A percentile compares a stretch with the other conserved stretches of the same genome.
Evolutionary conservation across 2,888 invertebrate species (phyloP).

Genomic region (Andrena praecox): DNA sequence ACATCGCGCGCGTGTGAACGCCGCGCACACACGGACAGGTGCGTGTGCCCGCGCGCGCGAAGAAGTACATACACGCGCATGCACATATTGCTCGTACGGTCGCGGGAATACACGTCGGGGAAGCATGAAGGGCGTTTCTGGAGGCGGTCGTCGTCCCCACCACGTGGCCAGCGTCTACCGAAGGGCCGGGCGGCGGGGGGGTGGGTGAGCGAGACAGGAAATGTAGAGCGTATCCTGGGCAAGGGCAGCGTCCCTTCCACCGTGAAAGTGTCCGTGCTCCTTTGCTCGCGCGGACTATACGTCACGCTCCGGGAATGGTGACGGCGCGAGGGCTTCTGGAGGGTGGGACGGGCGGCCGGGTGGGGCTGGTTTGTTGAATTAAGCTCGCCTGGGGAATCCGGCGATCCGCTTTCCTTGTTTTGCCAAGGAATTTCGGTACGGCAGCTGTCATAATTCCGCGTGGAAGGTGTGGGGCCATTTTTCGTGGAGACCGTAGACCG

Average conservation of each 20-base stretch:
- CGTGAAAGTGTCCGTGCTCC: slow-evolving; percentile 57
- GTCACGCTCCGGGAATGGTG: slow-evolving; percentile 7
- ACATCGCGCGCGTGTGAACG: slow-evolving; percentile 21
- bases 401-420: slow-evolving; percentile 34
- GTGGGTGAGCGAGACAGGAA: slow-evolving; percentile 48
- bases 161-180: slow-evolving; percentile 50
- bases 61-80: slow-evolving; percentile 56
- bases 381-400: slow-evolving; percentile 41
- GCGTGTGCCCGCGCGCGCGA: slow-evolving; percentile 7
- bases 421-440: neutral
- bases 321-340: neutral
- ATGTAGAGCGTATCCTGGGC: slow-evolving; percentile 58
- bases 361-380: slow-evolving; percentile 14
- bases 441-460: neutral
- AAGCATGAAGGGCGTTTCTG: slow-evolving; percentile 84
- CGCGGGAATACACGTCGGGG: slow-evolving; percentile 66
- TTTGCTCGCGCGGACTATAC: slow-evolving; percentile 43
- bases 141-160: slow-evolving; percentile 83
- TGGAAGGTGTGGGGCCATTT: neutral
- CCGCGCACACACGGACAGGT: neutral
- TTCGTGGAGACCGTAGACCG: neutral
- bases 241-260: slow-evolving; percentile 66
- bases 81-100: slow-evolving; percentile 62
- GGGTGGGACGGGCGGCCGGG: neutral
- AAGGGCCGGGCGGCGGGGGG: slow-evolving; percentile 32